phyloP scores from a whole-genome alignment of 2,888 invertebrate species.

The Biston stratarius region DNA sequence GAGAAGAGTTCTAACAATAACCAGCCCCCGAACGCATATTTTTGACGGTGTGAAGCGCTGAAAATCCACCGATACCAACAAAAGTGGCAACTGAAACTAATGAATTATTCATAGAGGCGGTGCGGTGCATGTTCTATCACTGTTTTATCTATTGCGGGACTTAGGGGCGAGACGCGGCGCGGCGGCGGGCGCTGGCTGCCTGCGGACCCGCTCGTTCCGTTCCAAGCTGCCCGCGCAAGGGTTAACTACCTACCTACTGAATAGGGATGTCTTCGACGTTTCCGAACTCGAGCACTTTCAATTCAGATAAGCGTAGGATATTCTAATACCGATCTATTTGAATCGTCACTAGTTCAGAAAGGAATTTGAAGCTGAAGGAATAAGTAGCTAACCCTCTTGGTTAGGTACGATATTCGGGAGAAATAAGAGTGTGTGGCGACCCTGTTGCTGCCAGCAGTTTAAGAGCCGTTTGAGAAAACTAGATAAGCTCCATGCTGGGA shows the following conservation, averaged over 20 bases:
- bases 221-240: slow-evolving; percentile 63
- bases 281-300: slow-evolving; percentile 8
- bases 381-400: background rate
- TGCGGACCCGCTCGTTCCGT: slow-evolving; percentile 53
- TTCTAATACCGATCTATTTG: slow-evolving; percentile 18
- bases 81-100: slow-evolving; percentile 86
- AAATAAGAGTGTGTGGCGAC: slow-evolving; percentile 16
- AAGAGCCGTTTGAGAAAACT: slow-evolving; percentile 36
- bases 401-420: background rate
- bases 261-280: slow-evolving; percentile 23
- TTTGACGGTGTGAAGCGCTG: slow-evolving; percentile 83
- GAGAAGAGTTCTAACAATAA: slow-evolving; percentile 76
- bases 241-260: slow-evolving; percentile 80
- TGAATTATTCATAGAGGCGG: slow-evolving; percentile 86
- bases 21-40: slow-evolving; percentile 80
- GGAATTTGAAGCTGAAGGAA: background rate
- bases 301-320: slow-evolving; percentile 5
- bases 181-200: slow-evolving; percentile 48
- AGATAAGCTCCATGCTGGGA: slow-evolving; percentile 62
- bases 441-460: slow-evolving; percentile 26
- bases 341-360: slow-evolving; percentile 8
- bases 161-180: slow-evolving; percentile 66
- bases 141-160: slow-evolving; percentile 87
- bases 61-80: slow-evolving; percentile 86
- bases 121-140: slow-evolving; percentile 87